These are phyloP conservation scores for Diabrotica virgifera DNA, from an alignment of 1,140 invertebrate species.

Conservation along the genomic window DNA sequence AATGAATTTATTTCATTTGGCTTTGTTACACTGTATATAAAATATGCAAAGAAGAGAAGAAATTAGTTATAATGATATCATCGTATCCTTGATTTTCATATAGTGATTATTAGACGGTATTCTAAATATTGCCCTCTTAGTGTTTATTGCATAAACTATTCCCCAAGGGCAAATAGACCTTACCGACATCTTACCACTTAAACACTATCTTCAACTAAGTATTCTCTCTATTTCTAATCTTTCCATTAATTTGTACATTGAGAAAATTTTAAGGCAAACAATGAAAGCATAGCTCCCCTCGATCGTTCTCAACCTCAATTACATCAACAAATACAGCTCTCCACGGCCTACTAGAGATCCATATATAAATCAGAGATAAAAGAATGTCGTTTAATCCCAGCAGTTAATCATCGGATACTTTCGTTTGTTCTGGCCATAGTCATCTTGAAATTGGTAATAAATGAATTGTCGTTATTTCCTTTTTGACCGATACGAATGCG, in stretches of 20 bases:
- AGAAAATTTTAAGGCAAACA: conserved; percentile 15
- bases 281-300: background rate
- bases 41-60: too few species aligned
- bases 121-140: too few species aligned
- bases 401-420: conserved; percentile 17
- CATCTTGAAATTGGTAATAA: conserved; percentile 21
- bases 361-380: conserved; percentile 19
- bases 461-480: conserved; percentile 18
- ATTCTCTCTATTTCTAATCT: background rate
- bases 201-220: too few species aligned
- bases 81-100: too few species aligned
- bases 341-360: conserved; percentile 16
- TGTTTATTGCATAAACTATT: too few species aligned
- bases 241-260: conserved; percentile 10
- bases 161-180: too few species aligned
- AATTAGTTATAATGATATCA: too few species aligned
- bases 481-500: conserved; percentile 13
- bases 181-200: too few species aligned
- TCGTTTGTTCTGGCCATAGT: conserved; percentile 13
- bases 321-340: conserved; percentile 13
- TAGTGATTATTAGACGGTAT: too few species aligned
- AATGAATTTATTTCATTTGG: too few species aligned
- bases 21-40: too few species aligned
- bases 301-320: conserved; percentile 10
- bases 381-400: conserved; percentile 15